Conservation (phyloP, 2,113 vertebrate species). For the Balaenoptera acutorostrata region DNA sequence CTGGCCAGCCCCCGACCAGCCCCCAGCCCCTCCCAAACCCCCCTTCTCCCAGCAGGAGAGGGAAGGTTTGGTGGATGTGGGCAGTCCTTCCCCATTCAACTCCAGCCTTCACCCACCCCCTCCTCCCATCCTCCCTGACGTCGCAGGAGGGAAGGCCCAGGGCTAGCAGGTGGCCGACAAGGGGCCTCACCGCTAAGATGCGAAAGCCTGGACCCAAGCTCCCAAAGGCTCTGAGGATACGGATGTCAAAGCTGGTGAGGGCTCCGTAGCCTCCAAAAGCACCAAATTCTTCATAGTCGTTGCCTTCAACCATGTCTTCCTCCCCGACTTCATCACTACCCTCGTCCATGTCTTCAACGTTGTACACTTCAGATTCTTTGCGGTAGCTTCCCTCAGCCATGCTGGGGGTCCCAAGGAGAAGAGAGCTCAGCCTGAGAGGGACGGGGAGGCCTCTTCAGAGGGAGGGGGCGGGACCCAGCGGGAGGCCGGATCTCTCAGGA, state of each 20-base stretch:
- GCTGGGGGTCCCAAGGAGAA: constrained; percentile 5
- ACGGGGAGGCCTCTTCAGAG: neutral
- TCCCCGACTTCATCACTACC: neutral
- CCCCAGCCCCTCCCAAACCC: neutral
- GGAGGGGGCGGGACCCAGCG: neutral
- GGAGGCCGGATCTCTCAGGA: neutral
- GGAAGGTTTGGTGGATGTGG: neutral
- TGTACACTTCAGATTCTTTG: constrained; percentile 1
- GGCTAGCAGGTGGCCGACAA: constrained; percentile 7
- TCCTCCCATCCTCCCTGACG: neutral
- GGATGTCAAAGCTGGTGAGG: constrained; percentile 53
- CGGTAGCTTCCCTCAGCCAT: constrained; percentile 40
- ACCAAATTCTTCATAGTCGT: constrained; percentile 49
- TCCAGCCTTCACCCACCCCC: neutral
- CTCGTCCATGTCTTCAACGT: constrained; percentile 37
- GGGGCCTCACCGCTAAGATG: constrained; percentile 50
- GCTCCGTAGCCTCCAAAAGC: constrained; percentile 55
- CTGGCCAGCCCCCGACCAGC: neutral
- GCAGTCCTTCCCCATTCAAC: neutral
- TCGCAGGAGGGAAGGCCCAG: neutral
- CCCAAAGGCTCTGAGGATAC: constrained; percentile 45
- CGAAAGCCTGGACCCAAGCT: constrained; percentile 46
- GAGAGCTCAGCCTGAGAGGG: neutral
- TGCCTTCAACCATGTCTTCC: constrained; percentile 37
- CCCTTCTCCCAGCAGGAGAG: neutral